These are phyloP conservation scores for Podilymbus podiceps DNA, from an alignment of 2,113 vertebrate genomes.

Conservation along the genomic window DNA sequence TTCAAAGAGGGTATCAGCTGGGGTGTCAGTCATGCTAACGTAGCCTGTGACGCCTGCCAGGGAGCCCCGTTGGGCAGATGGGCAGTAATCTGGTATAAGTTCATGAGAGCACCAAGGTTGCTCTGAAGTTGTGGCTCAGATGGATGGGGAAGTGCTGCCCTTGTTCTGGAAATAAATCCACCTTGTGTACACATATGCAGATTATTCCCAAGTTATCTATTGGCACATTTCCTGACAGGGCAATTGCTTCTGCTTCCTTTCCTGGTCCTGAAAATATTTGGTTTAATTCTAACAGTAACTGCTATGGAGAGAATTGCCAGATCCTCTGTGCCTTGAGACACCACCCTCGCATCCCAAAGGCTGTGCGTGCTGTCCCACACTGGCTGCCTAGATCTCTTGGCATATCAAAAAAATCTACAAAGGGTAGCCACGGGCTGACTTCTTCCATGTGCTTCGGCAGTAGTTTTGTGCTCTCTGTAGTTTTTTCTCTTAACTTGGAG, in stretches of 20 bases:
- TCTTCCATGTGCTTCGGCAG: background rate
- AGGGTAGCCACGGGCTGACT: background rate
- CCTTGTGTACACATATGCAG: background rate
- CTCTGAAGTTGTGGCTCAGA: background rate
- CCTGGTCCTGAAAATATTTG: background rate
- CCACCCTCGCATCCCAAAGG: background rate
- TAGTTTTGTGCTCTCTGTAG: background rate
- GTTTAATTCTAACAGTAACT: background rate
- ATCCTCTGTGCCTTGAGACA: background rate
- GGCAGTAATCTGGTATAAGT: background rate
- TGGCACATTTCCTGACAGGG: background rate
- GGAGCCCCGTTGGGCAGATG: fast-evolving
- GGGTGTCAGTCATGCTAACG: background rate
- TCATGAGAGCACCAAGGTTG: background rate
- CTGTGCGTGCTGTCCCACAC: background rate
- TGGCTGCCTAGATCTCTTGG: background rate
- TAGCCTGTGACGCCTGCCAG: background rate
- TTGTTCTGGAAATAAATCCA: background rate
- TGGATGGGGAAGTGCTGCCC: fast-evolving
- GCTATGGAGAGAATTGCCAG: background rate
- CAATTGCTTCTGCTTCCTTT: background rate
- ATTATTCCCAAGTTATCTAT: background rate
- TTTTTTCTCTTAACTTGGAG: background rate
- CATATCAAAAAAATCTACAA: background rate
- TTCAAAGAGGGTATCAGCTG: background rate